These are phyloP conservation scores for Tetheella fluctuosa DNA, from an alignment of 2,888 invertebrate species.

Conservation along the genomic window DNA sequence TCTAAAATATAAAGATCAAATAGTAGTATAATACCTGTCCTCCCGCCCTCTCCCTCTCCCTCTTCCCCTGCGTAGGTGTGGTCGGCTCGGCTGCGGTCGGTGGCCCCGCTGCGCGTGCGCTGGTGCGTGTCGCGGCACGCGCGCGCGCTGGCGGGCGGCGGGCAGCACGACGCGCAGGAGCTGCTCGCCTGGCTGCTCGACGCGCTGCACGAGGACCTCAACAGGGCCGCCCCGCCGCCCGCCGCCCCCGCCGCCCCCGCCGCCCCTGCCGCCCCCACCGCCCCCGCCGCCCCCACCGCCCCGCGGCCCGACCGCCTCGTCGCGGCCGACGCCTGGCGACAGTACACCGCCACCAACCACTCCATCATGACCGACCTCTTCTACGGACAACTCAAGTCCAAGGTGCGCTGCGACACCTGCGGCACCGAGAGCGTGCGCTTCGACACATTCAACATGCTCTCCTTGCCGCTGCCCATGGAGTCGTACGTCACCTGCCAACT, in stretches of 20 bases:
- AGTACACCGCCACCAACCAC: slow-evolving; percentile 91
- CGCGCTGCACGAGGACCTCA: slow-evolving; percentile 96
- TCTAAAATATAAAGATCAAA: too few relatives aligned
- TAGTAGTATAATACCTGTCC: too few relatives aligned
- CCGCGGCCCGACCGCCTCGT: slow-evolving; percentile 86
- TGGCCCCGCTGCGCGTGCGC: slow-evolving; percentile 93
- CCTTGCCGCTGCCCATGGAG: slow-evolving; percentile 95
- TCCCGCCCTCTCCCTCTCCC: too few relatives aligned
- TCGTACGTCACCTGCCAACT: slow-evolving; percentile 91
- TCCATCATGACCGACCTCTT: slow-evolving; percentile 95
- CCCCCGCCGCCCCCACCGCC: slow-evolving; percentile 17
- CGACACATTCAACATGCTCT: slow-evolving; percentile 96
- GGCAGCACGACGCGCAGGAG: slow-evolving; percentile 98
- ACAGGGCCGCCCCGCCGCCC: slow-evolving; percentile 83
- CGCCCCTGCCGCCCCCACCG: slow-evolving; percentile 74
- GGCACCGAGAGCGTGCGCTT: slow-evolving; percentile 93
- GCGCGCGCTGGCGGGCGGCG: slow-evolving; percentile 93
- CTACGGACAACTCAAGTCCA: slow-evolving; percentile 96
- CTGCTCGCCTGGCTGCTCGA: slow-evolving; percentile 95
- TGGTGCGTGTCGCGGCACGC: slow-evolving; percentile 95
- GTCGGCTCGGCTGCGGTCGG: slow-evolving; percentile 91
- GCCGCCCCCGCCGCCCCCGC: slow-evolving; percentile 61
- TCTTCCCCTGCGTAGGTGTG: slow-evolving; percentile 89
- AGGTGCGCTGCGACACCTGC: slow-evolving; percentile 92
- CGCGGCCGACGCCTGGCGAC: slow-evolving; percentile 92